phyloP scores from a whole-genome alignment of 2,797 vertebrate genomes.

The Masticophis lateralis region DNA sequence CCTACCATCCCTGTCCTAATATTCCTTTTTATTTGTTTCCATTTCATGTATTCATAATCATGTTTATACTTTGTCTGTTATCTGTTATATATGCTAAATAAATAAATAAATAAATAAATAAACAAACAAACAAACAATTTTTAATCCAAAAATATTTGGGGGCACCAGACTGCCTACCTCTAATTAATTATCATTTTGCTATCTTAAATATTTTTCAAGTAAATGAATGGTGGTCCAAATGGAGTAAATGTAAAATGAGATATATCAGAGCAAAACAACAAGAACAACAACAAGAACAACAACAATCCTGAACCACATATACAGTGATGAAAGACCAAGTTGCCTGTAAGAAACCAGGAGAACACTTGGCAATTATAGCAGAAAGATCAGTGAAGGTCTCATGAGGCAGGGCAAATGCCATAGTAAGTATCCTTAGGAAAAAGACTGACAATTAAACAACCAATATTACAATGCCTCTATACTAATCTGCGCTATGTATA shows the following conservation, averaged over 20 bases:
- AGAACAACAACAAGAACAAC: background rate
- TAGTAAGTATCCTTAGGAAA: background rate
- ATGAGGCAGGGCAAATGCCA: background rate
- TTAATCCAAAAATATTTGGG: background rate
- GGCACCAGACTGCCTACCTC: background rate
- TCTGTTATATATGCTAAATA: too few relatives aligned
- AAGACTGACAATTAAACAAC: background rate
- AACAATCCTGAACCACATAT: background rate
- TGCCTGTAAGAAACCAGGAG: background rate
- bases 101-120: too few relatives aligned
- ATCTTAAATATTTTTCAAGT: background rate
- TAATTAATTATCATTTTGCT: background rate
- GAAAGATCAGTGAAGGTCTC: background rate
- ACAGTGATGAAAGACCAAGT: background rate
- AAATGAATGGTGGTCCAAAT: background rate
- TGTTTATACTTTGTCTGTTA: too few relatives aligned
- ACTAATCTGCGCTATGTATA: background rate
- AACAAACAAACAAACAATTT: too few relatives aligned
- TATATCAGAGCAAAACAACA: background rate
- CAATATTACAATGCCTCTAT: background rate
- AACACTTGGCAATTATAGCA: background rate
- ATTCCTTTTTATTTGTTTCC: too few relatives aligned
- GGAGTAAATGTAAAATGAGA: background rate
- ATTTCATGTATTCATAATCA: too few relatives aligned
- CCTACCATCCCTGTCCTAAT: too few relatives aligned